phyloP scores from a whole-genome alignment of 2,888 invertebrate species.

The Aporophyla lueneburgensis region DNA sequence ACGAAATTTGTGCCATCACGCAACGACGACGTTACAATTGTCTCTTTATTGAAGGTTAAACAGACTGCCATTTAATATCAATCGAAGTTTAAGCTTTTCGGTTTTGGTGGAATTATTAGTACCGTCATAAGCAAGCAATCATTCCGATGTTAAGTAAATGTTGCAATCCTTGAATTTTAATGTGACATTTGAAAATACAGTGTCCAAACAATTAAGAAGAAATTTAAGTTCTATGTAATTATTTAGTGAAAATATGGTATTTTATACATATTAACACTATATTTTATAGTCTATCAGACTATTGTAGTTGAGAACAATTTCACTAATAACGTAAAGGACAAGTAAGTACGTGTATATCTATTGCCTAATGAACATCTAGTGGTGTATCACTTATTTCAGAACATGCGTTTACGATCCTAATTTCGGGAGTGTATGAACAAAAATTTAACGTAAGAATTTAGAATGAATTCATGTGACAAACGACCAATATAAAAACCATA shows the following conservation, averaged over 20 bases:
- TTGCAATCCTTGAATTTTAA: slow-evolving; percentile 14
- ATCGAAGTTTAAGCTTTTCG: background rate
- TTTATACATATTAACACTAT: slow-evolving; percentile 22
- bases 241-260: slow-evolving; percentile 19
- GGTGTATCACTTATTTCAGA: slow-evolving; percentile 12
- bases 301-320: slow-evolving; percentile 14
- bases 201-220: background rate
- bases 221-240: background rate
- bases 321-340: background rate
- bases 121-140: background rate
- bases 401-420: slow-evolving; percentile 1
- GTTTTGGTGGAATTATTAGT: background rate
- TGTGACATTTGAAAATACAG: slow-evolving; percentile 3
- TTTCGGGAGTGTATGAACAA: slow-evolving; percentile 6
- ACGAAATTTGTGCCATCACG: background rate
- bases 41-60: background rate
- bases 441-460: background rate
- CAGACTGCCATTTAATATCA: background rate
- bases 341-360: slow-evolving; percentile 6
- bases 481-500: slow-evolving; percentile 44
- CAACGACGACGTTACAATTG: background rate
- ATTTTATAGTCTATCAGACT: slow-evolving; percentile 4
- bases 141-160: slow-evolving; percentile 4
- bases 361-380: slow-evolving; percentile 19
- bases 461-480: slow-evolving; percentile 10